These are phyloP conservation scores for Conops quadrifasciatus DNA, from an alignment of 2,888 invertebrate genomes.

Conservation along the genomic window DNA sequence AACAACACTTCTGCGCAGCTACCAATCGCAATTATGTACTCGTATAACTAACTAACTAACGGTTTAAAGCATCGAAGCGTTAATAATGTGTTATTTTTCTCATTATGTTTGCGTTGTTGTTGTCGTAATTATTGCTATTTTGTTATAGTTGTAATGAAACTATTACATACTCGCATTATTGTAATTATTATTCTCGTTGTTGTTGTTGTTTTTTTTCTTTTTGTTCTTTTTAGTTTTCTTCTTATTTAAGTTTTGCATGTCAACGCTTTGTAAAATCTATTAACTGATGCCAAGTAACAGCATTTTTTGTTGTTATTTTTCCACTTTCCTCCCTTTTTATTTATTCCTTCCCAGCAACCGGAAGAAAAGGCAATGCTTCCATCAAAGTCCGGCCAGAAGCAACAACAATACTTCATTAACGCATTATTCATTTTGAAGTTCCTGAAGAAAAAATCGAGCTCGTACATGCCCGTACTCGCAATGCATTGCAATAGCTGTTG, in stretches of 20 bases:
- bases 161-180: background rate
- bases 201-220: background rate
- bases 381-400: background rate
- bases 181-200: background rate
- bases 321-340: background rate
- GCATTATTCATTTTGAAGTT: too few species aligned
- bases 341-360: background rate
- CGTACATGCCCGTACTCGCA: too few species aligned
- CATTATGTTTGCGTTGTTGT: too few species aligned
- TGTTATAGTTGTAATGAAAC: background rate
- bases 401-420: too few species aligned
- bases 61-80: constrained; percentile 30
- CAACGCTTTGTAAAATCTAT: too few species aligned
- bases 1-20: constrained; percentile 32
- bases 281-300: too few species aligned
- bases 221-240: background rate
- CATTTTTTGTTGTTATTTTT: background rate
- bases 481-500: too few species aligned
- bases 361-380: background rate
- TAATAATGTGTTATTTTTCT: constrained; percentile 23
- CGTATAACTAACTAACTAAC: too few species aligned
- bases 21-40: background rate
- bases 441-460: too few species aligned
- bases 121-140: background rate
- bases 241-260: too few species aligned